Evolutionary conservation across 2,797 vertebrate genomes (phyloP), one percentile per base, ranked within the genome.

Genomic region (Chrysocyon brachyurus): DNA sequence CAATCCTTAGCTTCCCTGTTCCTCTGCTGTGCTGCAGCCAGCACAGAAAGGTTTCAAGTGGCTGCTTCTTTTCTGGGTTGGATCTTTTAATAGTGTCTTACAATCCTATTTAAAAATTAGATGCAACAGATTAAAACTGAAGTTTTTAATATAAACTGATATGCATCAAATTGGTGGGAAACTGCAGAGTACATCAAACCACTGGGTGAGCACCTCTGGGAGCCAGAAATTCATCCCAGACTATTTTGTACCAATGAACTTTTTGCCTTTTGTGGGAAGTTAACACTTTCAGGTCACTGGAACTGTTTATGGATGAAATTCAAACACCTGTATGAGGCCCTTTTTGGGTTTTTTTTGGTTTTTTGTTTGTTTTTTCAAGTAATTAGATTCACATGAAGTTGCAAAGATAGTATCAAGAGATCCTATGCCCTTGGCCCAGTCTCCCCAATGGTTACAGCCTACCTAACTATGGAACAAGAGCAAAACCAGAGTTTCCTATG

Each of bases 141-240:
- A 36, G 52, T 36, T 78, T 95, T 89, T 64, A 68, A 94, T 28
- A 88, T 28, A 90, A 94, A 66, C 17, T 11, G 66, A 97, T 91
- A 89, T 96, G 83, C 73, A 98, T 33, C 24, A 84, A 97, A 97
- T 78, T 14, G 33, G 84, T 22, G 22, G 26, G 26, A 95, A 70
- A 72, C 33, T 2, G 2, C n/a, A 24, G 15, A 85, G 94, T 75
- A 94, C 86, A 66, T 81, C 46, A 86, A 17, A 52, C 81, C 63
- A 87, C 6, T 36, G 57, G 1, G 9, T 0, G 19, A 68, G 72
- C 49, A 31, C 19, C 79, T 84, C 31, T 91, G 36, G 61, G 46
- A 63, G 72, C 66, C 77, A 40, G 0, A 5, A 87, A 59, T 16
- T 54, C 21, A 84, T 17, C 28, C 21, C 59, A 17, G 22, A 1